These are phyloP conservation scores for Diacarnus erythraeanus DNA, from an alignment of 37 sponge, comb jelly and placozoan species.

Conservation along the genomic window DNA sequence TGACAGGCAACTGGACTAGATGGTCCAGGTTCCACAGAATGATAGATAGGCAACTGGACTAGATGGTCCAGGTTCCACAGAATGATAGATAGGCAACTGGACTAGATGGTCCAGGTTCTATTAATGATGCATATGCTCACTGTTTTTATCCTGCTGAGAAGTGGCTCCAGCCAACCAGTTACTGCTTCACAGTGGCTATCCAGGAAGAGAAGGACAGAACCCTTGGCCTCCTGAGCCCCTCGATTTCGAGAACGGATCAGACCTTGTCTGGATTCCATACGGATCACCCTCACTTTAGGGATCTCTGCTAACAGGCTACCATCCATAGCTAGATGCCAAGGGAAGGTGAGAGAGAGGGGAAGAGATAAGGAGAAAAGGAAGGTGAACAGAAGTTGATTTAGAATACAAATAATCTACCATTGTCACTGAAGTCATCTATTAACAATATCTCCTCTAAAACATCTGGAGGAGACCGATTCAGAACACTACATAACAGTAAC, in stretches of 20 bases:
- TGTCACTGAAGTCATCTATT: constrained; percentile 82
- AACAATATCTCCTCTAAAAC: constrained; percentile 77
- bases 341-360: background rate
- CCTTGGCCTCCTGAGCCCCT: constrained; percentile 68
- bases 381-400: background rate
- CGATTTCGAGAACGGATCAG: constrained; percentile 75
- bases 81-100: too few relatives aligned
- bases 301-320: constrained; percentile 53
- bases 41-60: too few relatives aligned
- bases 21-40: too few relatives aligned
- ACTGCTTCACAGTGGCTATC: constrained; percentile 92
- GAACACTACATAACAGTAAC: constrained; percentile 53
- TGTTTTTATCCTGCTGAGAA: constrained; percentile 61
- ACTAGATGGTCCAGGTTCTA: too few relatives aligned
- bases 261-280: constrained; percentile 61
- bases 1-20: too few relatives aligned
- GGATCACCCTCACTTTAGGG: constrained; percentile 71
- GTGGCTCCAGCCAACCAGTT: constrained; percentile 79
- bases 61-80: too few relatives aligned
- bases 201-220: constrained; percentile 80
- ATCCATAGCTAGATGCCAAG: constrained; percentile 34
- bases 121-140: background rate
- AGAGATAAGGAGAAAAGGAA: background rate
- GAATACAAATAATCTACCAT: constrained; percentile 45
- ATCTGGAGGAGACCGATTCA: constrained; percentile 71